These are phyloP conservation scores for Potorous gilbertii DNA, from an alignment of 2,797 vertebrate genomes.

Conservation along the genomic window DNA sequence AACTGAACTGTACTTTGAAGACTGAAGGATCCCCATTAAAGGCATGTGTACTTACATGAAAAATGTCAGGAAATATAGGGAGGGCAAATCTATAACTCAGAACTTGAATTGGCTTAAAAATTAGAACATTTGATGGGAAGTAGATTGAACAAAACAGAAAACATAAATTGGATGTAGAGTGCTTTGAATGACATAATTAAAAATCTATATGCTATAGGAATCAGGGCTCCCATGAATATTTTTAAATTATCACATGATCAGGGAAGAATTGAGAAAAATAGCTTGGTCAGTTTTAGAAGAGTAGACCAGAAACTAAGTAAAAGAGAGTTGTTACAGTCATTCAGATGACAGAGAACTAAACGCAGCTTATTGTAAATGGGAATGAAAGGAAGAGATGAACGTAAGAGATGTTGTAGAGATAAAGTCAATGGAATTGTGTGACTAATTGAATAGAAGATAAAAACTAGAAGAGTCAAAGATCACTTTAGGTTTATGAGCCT, in stretches of 20 bases:
- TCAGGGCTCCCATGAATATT: not conserved
- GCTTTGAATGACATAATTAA: not conserved
- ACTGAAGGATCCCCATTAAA: not conserved
- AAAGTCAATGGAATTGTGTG: not conserved
- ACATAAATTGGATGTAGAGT: not conserved
- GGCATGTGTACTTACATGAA: not conserved
- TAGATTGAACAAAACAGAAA: not conserved
- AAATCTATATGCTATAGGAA: not conserved
- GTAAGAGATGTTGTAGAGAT: not conserved
- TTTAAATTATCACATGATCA: not conserved
- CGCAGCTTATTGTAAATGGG: not conserved
- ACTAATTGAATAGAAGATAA: not conserved
- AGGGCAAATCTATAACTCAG: not conserved
- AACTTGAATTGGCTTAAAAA: not conserved
- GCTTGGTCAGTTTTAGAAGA: not conserved
- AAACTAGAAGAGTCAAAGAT: not conserved
- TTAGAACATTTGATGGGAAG: not conserved
- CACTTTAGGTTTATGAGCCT: not conserved
- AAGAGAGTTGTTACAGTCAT: not conserved
- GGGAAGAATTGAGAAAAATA: not conserved
- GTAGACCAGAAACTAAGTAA: not conserved
- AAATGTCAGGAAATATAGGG: not conserved
- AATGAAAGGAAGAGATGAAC: not conserved
- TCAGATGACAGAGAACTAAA: not conserved
- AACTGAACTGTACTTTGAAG: not conserved